Evolutionary conservation across 2,888 invertebrate genomes (phyloP), one percentile per base, ranked within the genome.

Genomic region (Eupithecia insigniata): DNA sequence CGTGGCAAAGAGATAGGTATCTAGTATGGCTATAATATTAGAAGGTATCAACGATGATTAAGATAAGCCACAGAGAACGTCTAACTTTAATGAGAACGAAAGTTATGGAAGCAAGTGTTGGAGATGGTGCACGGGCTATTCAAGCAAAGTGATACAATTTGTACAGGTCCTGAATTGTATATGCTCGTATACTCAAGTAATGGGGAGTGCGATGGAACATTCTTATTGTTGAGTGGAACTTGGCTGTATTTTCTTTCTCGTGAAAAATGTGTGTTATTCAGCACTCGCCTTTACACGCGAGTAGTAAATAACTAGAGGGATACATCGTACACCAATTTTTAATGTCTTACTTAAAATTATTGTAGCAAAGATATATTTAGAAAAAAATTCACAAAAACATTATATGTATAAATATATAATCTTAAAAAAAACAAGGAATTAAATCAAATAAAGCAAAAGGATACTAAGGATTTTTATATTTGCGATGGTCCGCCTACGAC

Each of bases 101-200:
- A 71, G 70, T 76, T 78, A 75, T 79, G 75, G 76, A 46, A 67
- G 69, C 70, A 78, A 78, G 73, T 73, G 73, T 76, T 76, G 72
- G 74, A 72, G 51, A 60, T 73, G 67, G 26, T 55, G 66, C 68
- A 18, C 58, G 30, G 70, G 22, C 61, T 70, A 43, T 69, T 69
- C 32, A 28, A 68, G 69, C 46, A 65, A 72, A 71, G 67, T 70
- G 62, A 66, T 71, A 76, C 68, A 71, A 71, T 74, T 74, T 70
- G 46, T 70, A 72, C 58, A 39, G 58, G 39, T 71, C 46, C 58
- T 71, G 64, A 73, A 66, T 75, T 79, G 73, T 66, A 60, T 30
- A 30, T 30, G 30, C 18, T 28, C 30, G 60, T 60, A 58, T 28
- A 58, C 26, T 28, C 60, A 60, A 28, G 60, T 14, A 60, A 60